Percentiles rank a stretch among this genome's conserved stretches.
Evolutionary conservation across 2,797 vertebrate genomes (phyloP).

Genomic region (Microctenopoma lineatum): DNA sequence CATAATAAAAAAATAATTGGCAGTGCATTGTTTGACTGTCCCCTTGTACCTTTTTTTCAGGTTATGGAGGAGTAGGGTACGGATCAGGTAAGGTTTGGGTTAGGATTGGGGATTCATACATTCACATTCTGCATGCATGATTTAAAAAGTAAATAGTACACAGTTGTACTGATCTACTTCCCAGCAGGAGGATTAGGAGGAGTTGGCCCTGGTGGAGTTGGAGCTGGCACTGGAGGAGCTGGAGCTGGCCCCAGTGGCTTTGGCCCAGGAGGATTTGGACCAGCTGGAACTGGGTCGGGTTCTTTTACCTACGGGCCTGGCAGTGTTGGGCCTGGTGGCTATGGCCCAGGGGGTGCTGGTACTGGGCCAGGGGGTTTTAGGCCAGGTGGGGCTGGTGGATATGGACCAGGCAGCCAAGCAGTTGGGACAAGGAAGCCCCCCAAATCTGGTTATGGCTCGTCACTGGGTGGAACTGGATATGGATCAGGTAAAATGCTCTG

Average conservation of each 20-base stretch:
- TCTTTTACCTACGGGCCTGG: slow-evolving; percentile 11
- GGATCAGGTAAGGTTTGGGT: slow-evolving; percentile 46
- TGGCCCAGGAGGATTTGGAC: slow-evolving; percentile 17
- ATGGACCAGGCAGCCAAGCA: slow-evolving; percentile 60
- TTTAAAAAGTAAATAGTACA: not conserved
- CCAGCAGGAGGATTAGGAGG: slow-evolving; percentile 48
- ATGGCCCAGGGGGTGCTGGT: slow-evolving; percentile 49
- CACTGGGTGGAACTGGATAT: slow-evolving; percentile 72
- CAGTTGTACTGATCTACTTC: slow-evolving; percentile 4
- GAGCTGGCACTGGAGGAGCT: slow-evolving; percentile 31
- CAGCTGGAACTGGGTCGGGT: slow-evolving; percentile 24
- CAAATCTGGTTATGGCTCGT: slow-evolving; percentile 74
- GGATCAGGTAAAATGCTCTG: slow-evolving; percentile 71
- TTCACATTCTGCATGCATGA: not conserved
- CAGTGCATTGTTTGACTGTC: not conserved
- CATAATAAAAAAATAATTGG: too few relatives aligned
- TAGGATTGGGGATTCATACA: not conserved
- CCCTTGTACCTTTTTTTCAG: slow-evolving; percentile 10
- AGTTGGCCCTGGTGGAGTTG: slow-evolving; percentile 9
- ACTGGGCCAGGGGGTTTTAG: slow-evolving; percentile 49
- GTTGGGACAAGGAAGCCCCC: slow-evolving; percentile 68
- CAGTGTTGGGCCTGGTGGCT: slow-evolving; percentile 38
- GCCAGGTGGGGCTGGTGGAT: slow-evolving; percentile 52
- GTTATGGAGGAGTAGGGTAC: slow-evolving; percentile 56
- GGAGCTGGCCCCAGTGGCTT: slow-evolving; percentile 43